Base-by-base conservation (phyloP, 2,797 vertebrate species). In the Ispidina picta region DNA sequence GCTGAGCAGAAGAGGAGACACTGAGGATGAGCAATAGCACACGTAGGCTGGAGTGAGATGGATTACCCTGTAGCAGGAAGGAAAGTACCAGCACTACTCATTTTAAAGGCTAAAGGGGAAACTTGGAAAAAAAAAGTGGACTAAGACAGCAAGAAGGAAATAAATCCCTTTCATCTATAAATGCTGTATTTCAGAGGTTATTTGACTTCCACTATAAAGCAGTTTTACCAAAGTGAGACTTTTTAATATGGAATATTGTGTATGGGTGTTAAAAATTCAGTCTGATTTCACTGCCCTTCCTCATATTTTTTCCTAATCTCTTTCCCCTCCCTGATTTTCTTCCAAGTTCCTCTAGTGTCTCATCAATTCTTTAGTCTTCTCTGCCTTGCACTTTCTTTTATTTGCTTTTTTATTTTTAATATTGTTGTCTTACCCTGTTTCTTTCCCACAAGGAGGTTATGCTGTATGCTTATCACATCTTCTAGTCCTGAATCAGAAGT, bases 81-180 rank as follows among this genome's bases (percentile, higher is more conserved):
- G 63, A 35, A 48, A 20, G 29, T 64, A 49, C 33, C 43, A 73
- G 37, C 44, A 64, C 15, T 79, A 83, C 33, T 39, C 20, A 62
- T 74, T 91, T 75, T 60, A 62, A 85, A 80, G 33, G 46, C 69
- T 83, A 28, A 90, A 74, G 58, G 16, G 26, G 54, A 80, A 87
- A 77, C 73, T 21, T 6, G 29, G 26, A 49, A 48, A 51, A 82
- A 62, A 39, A 23, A 65, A 35, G 28, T 14, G 1, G 1, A 31
- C n/a, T 52, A 77, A 64, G n/a, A 46, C 46, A n/a, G 46, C 55
- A 87, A 80, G 25, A 25, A 74, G 62, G n/a, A 83, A 65, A 8
- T 77, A 83, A 92, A 89, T 80, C 54, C 29, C 35, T 43, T 89
- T 89, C 56, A 58, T 75, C 69, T 89, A 12, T 69, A 83, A 85